These are phyloP conservation scores for Harpegnathos saltator DNA, from an alignment of 1,140 invertebrate species.

Conservation along the genomic window DNA sequence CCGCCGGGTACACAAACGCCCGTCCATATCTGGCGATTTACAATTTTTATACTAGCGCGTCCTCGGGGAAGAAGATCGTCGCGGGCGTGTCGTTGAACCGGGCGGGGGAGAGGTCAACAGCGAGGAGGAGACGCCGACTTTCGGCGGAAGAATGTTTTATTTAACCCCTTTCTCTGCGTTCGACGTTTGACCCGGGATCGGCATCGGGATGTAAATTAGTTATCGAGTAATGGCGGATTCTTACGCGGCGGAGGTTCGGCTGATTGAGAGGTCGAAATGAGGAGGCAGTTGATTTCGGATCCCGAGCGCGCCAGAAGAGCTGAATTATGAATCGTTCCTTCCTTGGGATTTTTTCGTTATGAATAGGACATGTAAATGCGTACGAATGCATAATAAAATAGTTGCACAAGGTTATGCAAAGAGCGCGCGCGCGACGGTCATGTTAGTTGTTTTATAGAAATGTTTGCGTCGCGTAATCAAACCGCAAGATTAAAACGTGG, in stretches of 20 bases:
- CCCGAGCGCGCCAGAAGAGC: neutral
- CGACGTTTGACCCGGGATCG: neutral
- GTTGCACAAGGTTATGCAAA: neutral
- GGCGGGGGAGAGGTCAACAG: slow-evolving; percentile 55
- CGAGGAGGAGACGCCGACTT: slow-evolving; percentile 6
- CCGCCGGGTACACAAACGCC: slow-evolving; percentile 49
- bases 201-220: slow-evolving; percentile 54
- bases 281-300: slow-evolving; percentile 27
- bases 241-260: slow-evolving; percentile 16
- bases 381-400: slow-evolving; percentile 59
- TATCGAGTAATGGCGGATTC: slow-evolving; percentile 43
- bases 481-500: slow-evolving; percentile 55
- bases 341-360: slow-evolving; percentile 54
- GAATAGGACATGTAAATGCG: slow-evolving; percentile 54
- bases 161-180: neutral
- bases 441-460: slow-evolving; percentile 57
- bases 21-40: slow-evolving; percentile 66
- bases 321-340: slow-evolving; percentile 59
- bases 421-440: slow-evolving; percentile 17
- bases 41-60: slow-evolving; percentile 68
- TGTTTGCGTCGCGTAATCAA: slow-evolving; percentile 47
- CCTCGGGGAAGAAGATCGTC: slow-evolving; percentile 10
- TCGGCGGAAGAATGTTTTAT: slow-evolving; percentile 30
- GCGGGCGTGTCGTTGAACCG: slow-evolving; percentile 70
- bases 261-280: slow-evolving; percentile 39